Percentiles rank a stretch among this genome's conserved stretches.
Conservation (phyloP, 2,113 vertebrate species). For the Malurus cyaneus region DNA sequence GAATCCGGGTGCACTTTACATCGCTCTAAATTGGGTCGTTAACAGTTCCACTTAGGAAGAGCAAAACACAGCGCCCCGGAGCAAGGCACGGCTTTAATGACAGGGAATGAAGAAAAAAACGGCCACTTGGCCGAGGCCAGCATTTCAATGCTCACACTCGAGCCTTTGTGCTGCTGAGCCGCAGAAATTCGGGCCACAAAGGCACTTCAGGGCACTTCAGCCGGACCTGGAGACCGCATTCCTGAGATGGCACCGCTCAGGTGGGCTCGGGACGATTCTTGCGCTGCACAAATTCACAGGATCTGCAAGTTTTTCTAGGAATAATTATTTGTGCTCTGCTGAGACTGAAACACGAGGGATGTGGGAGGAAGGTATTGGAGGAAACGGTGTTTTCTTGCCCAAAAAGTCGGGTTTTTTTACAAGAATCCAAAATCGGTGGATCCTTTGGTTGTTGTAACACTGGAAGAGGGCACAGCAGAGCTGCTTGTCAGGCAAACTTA, state of each 20-base stretch:
- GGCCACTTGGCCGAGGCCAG: slow-evolving; percentile 40
- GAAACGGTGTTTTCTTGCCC: accelerated
- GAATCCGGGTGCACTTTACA: slow-evolving; percentile 31
- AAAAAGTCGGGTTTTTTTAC: neutral
- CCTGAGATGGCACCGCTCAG: neutral
- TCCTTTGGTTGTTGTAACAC: neutral
- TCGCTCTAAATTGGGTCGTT: slow-evolving; percentile 51
- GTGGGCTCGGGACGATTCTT: accelerated
- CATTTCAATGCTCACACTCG: neutral
- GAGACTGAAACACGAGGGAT: accelerated
- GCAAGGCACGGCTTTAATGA: slow-evolving; percentile 54
- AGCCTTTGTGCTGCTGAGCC: neutral
- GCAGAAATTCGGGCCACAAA: neutral
- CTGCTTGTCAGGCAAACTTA: neutral
- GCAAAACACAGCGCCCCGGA: slow-evolving; percentile 38
- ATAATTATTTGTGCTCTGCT: neutral
- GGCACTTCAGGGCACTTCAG: neutral
- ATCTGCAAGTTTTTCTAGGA: accelerated
- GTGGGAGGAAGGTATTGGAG: neutral
- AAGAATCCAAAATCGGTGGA: accelerated
- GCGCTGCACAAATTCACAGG: accelerated
- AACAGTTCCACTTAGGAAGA: slow-evolving; percentile 66
- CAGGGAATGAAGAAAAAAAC: slow-evolving; percentile 19
- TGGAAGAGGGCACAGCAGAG: neutral
- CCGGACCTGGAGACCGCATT: neutral